Evolutionary conservation across 1,140 invertebrate species (phyloP).

Genomic region (Lordiphosa collinella): DNA sequence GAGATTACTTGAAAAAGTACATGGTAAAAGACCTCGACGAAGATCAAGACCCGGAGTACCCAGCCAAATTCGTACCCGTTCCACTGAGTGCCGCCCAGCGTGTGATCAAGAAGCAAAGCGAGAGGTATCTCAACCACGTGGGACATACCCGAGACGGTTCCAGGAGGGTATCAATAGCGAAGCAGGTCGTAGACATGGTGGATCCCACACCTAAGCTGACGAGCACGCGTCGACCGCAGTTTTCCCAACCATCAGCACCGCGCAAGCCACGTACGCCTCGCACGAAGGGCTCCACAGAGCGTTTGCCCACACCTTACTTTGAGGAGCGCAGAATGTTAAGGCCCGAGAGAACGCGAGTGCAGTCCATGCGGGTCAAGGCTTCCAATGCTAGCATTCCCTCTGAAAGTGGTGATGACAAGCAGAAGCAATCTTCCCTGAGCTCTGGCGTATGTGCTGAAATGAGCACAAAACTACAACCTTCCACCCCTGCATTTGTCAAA

Average conservation of each 20-base stretch:
- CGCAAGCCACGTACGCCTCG: too few relatives aligned
- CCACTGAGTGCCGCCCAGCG: constrained; percentile 47
- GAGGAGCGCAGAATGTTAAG: too few relatives aligned
- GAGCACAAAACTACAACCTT: too few relatives aligned
- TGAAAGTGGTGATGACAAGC: too few relatives aligned
- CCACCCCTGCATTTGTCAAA: too few relatives aligned
- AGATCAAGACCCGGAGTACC: background rate
- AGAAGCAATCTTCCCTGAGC: too few relatives aligned
- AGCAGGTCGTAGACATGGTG: constrained; percentile 6
- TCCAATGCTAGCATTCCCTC: too few relatives aligned
- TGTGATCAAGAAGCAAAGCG: constrained; percentile 27
- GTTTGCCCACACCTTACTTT: too few relatives aligned
- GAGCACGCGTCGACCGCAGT: background rate
- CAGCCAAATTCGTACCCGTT: background rate
- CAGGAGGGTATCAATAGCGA: background rate
- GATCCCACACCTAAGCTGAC: constrained; percentile 5
- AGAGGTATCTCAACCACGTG: background rate
- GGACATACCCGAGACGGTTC: background rate
- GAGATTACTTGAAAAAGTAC: background rate
- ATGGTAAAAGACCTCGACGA: background rate
- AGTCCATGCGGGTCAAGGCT: too few relatives aligned
- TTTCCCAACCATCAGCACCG: background rate
- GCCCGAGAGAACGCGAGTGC: too few relatives aligned
- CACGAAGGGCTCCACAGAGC: too few relatives aligned
- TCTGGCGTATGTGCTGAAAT: too few relatives aligned